Conservation (phyloP, 1,140 invertebrate species). For the Melanaphis sacchari region DNA sequence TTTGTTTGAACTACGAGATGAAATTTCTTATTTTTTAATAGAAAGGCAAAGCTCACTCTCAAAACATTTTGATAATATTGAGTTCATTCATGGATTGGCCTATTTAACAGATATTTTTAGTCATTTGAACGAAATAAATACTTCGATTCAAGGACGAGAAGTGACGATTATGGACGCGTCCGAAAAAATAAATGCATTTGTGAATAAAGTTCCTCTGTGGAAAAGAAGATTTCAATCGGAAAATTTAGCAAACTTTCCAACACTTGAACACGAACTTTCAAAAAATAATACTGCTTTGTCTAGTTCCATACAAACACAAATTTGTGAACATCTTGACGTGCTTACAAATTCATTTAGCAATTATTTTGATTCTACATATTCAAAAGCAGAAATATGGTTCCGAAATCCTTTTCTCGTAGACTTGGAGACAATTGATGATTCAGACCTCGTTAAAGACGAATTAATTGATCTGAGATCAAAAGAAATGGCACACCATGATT, state of each 20-base stretch:
- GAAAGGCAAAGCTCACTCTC: background rate
- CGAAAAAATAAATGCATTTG: background rate
- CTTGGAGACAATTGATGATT: constrained; percentile 5
- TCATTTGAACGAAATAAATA: too few species aligned
- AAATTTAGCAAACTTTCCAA: constrained; percentile 13
- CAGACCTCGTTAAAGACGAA: background rate
- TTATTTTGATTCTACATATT: constrained; percentile 12
- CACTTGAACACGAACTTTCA: background rate
- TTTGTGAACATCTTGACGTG: background rate
- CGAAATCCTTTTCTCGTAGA: background rate
- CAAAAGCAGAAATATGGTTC: background rate
- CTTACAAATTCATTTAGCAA: background rate
- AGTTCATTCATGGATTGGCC: constrained; percentile 6
- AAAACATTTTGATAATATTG: constrained; percentile 12
- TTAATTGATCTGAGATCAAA: background rate
- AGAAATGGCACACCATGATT: background rate
- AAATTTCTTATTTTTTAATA: constrained; percentile 38
- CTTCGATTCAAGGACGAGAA: background rate
- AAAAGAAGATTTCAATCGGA: too few species aligned
- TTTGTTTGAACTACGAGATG: background rate
- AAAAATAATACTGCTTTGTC: background rate
- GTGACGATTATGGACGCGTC: background rate
- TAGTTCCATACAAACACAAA: too few species aligned
- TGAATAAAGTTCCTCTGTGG: background rate
- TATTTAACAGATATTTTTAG: constrained; percentile 28